Evolutionary conservation across 2,113 vertebrate species (phyloP).

Genomic region (Thamnophis sirtalis): DNA sequence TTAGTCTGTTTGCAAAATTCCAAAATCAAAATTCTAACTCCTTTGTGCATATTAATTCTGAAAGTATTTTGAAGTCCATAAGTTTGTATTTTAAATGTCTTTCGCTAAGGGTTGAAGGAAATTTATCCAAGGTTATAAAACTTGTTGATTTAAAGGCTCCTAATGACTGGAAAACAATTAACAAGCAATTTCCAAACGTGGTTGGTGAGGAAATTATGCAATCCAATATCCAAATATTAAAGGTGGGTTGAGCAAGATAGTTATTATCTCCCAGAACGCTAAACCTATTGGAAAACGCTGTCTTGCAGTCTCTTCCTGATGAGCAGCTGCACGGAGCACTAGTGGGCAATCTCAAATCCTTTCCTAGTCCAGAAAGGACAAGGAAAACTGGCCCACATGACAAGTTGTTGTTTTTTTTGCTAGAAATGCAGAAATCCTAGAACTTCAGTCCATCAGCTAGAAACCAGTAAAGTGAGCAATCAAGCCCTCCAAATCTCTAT

Average conservation of each 20-base stretch:
- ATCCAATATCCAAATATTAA: background rate
- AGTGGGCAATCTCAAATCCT: background rate
- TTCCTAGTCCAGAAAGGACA: background rate
- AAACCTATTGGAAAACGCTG: background rate
- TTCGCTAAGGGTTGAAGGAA: background rate
- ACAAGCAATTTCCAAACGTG: background rate
- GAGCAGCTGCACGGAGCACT: background rate
- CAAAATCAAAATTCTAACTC: background rate
- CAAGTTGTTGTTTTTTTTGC: background rate
- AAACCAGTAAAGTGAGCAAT: background rate
- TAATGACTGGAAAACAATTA: background rate
- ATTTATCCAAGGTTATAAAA: background rate
- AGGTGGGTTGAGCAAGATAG: background rate
- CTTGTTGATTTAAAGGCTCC: background rate
- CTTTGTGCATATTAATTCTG: background rate
- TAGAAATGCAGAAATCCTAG: background rate
- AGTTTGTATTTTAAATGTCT: background rate
- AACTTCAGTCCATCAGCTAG: background rate
- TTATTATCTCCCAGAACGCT: background rate
- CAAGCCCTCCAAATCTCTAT: background rate
- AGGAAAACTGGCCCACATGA: background rate
- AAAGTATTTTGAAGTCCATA: background rate
- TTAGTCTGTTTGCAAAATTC: background rate
- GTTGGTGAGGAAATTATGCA: background rate
- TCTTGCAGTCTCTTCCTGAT: background rate